These are phyloP conservation scores for Bubo bubo DNA, from an alignment of 2,113 vertebrate species.

Conservation along the genomic window DNA sequence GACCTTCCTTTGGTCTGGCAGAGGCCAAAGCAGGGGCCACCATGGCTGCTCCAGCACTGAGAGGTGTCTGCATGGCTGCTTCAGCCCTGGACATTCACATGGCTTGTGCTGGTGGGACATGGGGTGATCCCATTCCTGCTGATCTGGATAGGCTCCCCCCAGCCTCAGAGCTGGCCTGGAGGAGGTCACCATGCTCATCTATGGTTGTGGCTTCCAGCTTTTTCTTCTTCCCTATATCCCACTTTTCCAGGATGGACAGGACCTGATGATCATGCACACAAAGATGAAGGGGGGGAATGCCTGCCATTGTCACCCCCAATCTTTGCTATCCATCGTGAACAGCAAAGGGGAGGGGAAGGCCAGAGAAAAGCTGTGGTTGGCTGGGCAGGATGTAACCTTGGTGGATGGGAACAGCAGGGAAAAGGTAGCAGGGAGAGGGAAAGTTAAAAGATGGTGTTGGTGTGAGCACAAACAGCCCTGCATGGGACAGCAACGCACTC, in stretches of 20 bases:
- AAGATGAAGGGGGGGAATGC: background rate
- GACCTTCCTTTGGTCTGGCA: background rate
- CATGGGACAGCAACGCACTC: background rate
- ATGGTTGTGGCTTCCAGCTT: background rate
- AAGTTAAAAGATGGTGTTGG: background rate
- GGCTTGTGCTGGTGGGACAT: background rate
- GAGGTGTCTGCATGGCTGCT: background rate
- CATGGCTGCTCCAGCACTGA: rapidly evolving
- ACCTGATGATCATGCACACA: background rate
- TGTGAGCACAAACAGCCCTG: background rate
- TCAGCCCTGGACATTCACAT: background rate
- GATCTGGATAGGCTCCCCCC: background rate
- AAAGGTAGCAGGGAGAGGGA: background rate
- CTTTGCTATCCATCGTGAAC: background rate
- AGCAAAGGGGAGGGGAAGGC: background rate
- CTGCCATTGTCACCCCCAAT: background rate
- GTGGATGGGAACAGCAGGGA: background rate
- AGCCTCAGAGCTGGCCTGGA: background rate
- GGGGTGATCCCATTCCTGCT: background rate
- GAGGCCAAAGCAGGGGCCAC: background rate
- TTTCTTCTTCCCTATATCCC: background rate
- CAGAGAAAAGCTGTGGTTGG: background rate
- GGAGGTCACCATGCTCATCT: background rate
- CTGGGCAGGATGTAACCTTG: background rate
- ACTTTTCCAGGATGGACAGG: background rate